Percentiles rank a stretch among this genome's conserved stretches.
These are phyloP conservation scores for Caenorhabditis plicata DNA, from an alignment of 2,888 invertebrate genomes.

Conservation along the genomic window DNA sequence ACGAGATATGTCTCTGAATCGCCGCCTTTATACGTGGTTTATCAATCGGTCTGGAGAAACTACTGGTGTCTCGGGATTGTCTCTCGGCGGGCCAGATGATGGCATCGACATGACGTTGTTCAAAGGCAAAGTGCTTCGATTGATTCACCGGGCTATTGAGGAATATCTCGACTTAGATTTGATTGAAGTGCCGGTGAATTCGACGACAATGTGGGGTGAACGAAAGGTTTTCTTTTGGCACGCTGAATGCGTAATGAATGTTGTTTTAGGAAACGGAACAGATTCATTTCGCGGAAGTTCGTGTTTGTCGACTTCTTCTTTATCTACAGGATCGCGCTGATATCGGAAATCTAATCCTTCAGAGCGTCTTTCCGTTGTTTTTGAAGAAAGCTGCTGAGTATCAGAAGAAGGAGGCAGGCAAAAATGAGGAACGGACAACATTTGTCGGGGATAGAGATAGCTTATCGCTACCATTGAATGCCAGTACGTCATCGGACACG, in stretches of 20 bases:
- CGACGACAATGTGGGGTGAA: conserved; percentile 23
- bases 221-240: conserved; percentile 9
- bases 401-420: conserved; percentile 35
- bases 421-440: conserved; percentile 65
- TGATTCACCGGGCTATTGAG: conserved; percentile 37
- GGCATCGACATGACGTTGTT: conserved; percentile 40
- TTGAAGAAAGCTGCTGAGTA: conserved; percentile 68
- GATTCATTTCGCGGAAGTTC: conserved; percentile 65
- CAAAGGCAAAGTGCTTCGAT: conserved; percentile 33
- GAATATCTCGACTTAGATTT: conserved; percentile 43
- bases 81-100: conserved; percentile 37
- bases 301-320: conserved; percentile 77
- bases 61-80: conserved; percentile 14
- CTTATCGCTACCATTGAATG: conserved; percentile 15
- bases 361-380: conserved; percentile 78
- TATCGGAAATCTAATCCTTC: conserved; percentile 79
- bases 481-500: background rate
- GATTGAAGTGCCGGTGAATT: conserved; percentile 49
- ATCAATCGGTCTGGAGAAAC: conserved; percentile 50
- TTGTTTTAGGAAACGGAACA: conserved; percentile 42
- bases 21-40: conserved; percentile 82
- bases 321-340: conserved; percentile 84
- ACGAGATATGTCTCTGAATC: conserved; percentile 85
- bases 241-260: background rate
- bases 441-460: conserved; percentile 22